phyloP scores from a whole-genome alignment of 1,140 invertebrate genomes.

The Meloidogyne exigua region DNA sequence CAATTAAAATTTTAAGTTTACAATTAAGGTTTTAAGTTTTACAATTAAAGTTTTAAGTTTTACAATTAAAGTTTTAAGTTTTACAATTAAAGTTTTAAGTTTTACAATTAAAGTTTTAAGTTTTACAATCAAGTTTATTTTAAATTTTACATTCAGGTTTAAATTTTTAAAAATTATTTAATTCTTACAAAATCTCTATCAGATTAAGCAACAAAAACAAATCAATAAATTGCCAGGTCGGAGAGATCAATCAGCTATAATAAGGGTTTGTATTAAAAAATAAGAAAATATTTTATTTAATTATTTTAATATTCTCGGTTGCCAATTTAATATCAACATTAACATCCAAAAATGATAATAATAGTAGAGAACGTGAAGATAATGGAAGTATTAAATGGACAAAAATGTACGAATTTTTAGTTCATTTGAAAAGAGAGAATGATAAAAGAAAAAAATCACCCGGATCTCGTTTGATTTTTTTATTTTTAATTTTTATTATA shows the following conservation, averaged over 20 bases:
- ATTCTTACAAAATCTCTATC: not conserved
- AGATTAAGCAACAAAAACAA: slow-evolving; percentile 27
- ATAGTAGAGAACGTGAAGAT: not conserved
- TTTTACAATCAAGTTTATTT: no score
- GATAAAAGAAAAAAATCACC: slow-evolving; percentile 47
- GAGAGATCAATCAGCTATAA: slow-evolving; percentile 27
- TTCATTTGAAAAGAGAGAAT: slow-evolving; percentile 47
- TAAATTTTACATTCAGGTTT: no score
- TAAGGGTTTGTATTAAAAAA: slow-evolving; percentile 22
- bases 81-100: not conserved
- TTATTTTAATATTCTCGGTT: slow-evolving; percentile 33
- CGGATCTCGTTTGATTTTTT: slow-evolving; percentile 35
- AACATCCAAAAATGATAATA: not conserved
- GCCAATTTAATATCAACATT: slow-evolving; percentile 50
- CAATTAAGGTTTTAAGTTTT: no score
- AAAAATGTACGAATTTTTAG: slow-evolving; percentile 51
- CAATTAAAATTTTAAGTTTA: no score
- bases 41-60: not conserved
- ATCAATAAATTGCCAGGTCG: slow-evolving; percentile 18
- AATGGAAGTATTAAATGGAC: slow-evolving; percentile 37
- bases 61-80: not conserved
- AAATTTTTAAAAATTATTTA: no score
- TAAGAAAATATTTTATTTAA: slow-evolving; percentile 1
- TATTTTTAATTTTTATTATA: not conserved
- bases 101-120: not conserved